Evolutionary conservation across 2,113 vertebrate genomes (phyloP).

Genomic region (Ptyas mucosa): DNA sequence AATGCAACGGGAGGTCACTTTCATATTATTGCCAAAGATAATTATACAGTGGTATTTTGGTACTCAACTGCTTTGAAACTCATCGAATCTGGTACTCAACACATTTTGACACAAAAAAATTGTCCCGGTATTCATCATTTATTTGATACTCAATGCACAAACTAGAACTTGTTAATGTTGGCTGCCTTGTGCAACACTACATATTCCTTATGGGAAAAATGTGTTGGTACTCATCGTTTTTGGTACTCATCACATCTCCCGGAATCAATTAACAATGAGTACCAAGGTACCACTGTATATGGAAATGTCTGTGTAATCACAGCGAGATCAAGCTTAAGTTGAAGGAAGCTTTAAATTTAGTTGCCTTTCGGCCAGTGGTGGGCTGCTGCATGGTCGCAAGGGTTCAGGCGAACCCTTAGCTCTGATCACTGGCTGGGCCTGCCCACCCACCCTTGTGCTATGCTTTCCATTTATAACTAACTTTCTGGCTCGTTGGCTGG

Average conservation of each 20-base stretch:
- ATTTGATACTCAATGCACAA: neutral
- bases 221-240: neutral
- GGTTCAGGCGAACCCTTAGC: too few relatives aligned
- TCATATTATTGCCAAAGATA: neutral
- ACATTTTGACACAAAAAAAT: neutral
- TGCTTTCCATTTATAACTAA: too few relatives aligned
- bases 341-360: neutral
- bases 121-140: neutral
- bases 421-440: too few relatives aligned
- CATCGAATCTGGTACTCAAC: neutral
- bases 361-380: neutral
- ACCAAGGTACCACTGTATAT: neutral
- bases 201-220: neutral
- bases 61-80: neutral
- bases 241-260: neutral
- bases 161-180: too few relatives aligned
- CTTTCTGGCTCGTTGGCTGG: too few relatives aligned
- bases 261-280: too few relatives aligned
- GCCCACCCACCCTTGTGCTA: too few relatives aligned
- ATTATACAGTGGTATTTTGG: neutral
- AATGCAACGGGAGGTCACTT: neutral
- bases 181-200: too few relatives aligned
- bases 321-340: neutral
- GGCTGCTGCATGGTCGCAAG: too few relatives aligned
- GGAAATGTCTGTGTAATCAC: neutral